Conservation (phyloP, 1,140 invertebrate genomes). For the Mercenaria mercenaria region DNA sequence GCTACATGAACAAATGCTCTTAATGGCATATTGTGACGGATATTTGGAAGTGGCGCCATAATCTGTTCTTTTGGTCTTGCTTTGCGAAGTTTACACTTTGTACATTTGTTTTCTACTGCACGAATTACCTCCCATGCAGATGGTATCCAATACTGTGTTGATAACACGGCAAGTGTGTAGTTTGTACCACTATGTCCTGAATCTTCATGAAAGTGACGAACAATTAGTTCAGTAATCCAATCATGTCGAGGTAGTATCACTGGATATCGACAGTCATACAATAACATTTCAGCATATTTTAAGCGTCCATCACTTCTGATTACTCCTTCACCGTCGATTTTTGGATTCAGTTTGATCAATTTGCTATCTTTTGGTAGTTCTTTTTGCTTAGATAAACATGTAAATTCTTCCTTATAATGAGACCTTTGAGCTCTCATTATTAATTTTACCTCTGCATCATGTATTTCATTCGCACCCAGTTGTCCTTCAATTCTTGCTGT, state of each 20-base stretch:
- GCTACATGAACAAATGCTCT: conserved; percentile 19
- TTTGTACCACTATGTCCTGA: background rate
- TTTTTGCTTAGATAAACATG: background rate
- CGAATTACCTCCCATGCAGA: too few relatives aligned
- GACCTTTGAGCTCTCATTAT: background rate
- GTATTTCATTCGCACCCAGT: background rate
- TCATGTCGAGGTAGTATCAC: background rate
- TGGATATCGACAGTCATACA: background rate
- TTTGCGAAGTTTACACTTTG: too few relatives aligned
- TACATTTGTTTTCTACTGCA: too few relatives aligned
- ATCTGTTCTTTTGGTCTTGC: conserved; percentile 37
- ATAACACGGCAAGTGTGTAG: too few relatives aligned
- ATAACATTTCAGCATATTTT: conserved; percentile 10
- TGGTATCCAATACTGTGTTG: too few relatives aligned
- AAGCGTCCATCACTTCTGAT: background rate
- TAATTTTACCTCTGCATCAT: background rate
- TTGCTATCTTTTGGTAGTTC: background rate
- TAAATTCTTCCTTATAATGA: background rate
- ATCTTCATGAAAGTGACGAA: background rate
- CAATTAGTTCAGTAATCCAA: background rate
- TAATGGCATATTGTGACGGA: background rate
- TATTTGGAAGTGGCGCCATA: conserved; percentile 39
- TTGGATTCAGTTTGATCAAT: background rate
- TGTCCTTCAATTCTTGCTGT: background rate
- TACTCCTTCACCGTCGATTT: background rate